Base-by-base conservation (phyloP, 2,797 vertebrate species). In the Glyptemys insculpta region DNA sequence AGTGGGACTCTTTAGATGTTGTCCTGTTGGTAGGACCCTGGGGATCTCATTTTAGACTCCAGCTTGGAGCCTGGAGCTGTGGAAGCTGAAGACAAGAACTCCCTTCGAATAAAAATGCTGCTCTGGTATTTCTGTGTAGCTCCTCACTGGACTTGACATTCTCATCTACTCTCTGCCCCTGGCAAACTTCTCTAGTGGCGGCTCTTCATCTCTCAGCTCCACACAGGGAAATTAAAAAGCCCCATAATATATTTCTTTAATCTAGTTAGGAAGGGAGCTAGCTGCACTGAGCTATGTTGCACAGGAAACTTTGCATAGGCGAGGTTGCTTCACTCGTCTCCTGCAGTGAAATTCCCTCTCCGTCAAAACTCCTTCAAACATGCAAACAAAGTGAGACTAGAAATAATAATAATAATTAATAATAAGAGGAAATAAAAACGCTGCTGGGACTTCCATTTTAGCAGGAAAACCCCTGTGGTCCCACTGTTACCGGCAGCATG, bases 121-220 rank as follows among this genome's bases (percentile, higher is more conserved):
- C 85, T 94, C 93, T 23, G 0, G 37, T 95, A 29, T 87, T 96
- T 59, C 92, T 94, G 91, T 87, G 95, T 92, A 97, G 93, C 96
- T 97, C 90, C 96, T 97, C 96, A 96, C 93, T 9, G 74, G 96
- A 80, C 91, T 89, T 97, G 96, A 97, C 96, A 97, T 97, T 97
- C 95, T 96, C 95, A 96, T 97, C 97, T 97, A 80, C 92, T 94
- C 18, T 5, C 65, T 8, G 95, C 96, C 96, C 90, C 94, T 97
- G 97, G 97, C 96, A 96, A 97, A 89, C 54, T 87, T 89, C 93
- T 96, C 93, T 96, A 8, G 0, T 90, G 94, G 94, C 92, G 89
- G 92, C 87, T 95, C 90, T 95, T 96, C 96, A 94, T 96, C 93
- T 97, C 90, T 54, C 94, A 96, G 90, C 79, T 90, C 95, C 96